phyloP scores from a whole-genome alignment of 2,113 vertebrate species.

The Aptenodytes forsteri region DNA sequence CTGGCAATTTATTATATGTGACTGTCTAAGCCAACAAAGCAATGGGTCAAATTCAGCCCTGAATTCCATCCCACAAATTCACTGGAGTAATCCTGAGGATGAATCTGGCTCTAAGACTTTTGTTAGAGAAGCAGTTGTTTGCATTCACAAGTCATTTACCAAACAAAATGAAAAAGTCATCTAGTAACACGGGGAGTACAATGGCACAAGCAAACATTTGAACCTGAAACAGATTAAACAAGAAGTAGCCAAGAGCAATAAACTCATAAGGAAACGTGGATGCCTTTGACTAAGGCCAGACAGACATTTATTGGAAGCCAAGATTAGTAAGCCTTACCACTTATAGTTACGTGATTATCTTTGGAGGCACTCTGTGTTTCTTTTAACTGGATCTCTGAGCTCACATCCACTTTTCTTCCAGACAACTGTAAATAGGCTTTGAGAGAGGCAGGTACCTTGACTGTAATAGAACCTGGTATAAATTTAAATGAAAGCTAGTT shows the following conservation, averaged over 20 bases:
- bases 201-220: neutral
- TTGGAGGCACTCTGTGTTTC: constrained; percentile 64
- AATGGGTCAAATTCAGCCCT: neutral
- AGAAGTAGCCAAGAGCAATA: constrained; percentile 14
- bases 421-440: constrained; percentile 79
- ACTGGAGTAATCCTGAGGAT: neutral
- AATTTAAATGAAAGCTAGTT: constrained; percentile 17
- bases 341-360: constrained; percentile 73
- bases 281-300: constrained; percentile 1
- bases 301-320: constrained; percentile 8
- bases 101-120: neutral
- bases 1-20: neutral
- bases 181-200: neutral
- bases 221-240: neutral
- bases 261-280: neutral
- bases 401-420: constrained; percentile 82
- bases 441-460: constrained; percentile 86
- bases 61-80: neutral
- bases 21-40: constrained; percentile 2
- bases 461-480: constrained; percentile 81
- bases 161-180: neutral
- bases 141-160: neutral
- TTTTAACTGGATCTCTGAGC: constrained; percentile 81
- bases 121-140: neutral
- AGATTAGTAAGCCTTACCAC: constrained; percentile 77